Conservation (phyloP, 2,113 vertebrate genomes). For the Craseonycteris thonglongyai region DNA sequence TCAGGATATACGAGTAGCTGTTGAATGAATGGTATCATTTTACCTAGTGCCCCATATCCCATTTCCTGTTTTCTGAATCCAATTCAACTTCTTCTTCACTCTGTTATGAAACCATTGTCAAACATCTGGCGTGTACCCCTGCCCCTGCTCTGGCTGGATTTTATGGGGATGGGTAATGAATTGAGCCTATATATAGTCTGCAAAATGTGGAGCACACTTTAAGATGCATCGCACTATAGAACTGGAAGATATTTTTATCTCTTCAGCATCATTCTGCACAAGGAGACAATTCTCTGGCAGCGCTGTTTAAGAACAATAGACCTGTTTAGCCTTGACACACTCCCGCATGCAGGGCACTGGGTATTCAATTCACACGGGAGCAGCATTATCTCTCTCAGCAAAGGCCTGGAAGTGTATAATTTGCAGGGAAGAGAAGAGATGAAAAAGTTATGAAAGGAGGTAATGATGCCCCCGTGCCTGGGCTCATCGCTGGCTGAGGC, state of each 20-base stretch:
- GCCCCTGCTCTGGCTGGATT: constrained; percentile 57
- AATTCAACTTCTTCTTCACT: constrained; percentile 51
- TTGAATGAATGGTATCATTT: background rate
- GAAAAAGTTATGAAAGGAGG: background rate
- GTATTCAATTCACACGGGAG: constrained; percentile 18
- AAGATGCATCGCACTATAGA: constrained; percentile 65
- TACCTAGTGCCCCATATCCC: constrained; percentile 58
- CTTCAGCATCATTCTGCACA: constrained; percentile 53
- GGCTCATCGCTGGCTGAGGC: background rate
- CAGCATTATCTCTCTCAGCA: background rate
- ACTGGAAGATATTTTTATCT: constrained; percentile 74
- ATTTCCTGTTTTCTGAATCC: constrained; percentile 56
- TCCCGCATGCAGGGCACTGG: constrained; percentile 37
- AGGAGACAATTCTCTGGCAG: constrained; percentile 44
- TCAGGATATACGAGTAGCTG: background rate
- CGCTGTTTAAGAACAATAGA: constrained; percentile 59
- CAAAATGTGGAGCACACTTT: constrained; percentile 68
- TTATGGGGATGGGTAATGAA: constrained; percentile 70
- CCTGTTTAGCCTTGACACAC: constrained; percentile 55
- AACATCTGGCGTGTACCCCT: constrained; percentile 68
- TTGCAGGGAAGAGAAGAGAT: constrained; percentile 22
- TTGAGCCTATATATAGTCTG: constrained; percentile 69
- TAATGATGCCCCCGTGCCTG: background rate
- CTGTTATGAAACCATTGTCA: constrained; percentile 69
- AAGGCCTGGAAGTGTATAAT: constrained; percentile 15